Percentiles rank a stretch among this genome's conserved stretches.
Conservation (phyloP, 2,797 vertebrate species). For the Sebastes diploproa region DNA sequence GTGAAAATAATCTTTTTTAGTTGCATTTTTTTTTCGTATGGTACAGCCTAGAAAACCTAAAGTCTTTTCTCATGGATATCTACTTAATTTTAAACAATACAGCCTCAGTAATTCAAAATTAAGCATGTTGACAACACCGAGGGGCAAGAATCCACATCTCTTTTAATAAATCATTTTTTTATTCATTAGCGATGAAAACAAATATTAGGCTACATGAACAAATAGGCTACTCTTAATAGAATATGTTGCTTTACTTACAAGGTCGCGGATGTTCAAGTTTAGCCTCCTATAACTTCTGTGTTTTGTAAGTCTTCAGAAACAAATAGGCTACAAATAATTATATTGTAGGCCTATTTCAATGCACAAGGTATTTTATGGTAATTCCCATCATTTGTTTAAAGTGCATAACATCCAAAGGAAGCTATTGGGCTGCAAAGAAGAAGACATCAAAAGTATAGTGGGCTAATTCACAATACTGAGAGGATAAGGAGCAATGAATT, state of each 20-base stretch:
- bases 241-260: conserved; percentile 56
- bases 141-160: conserved; percentile 17
- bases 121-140: neutral
- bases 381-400: conserved; percentile 86
- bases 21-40: neutral
- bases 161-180: conserved; percentile 72
- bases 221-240: conserved; percentile 64
- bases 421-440: conserved; percentile 71
- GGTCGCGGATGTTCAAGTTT: conserved; percentile 31
- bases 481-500: conserved; percentile 76
- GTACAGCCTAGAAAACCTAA: neutral
- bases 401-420: conserved; percentile 88
- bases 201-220: conserved; percentile 63
- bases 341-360: conserved; percentile 64
- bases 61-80: neutral
- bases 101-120: neutral
- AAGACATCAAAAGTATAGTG: conserved; percentile 66
- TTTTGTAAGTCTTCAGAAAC: conserved; percentile 37
- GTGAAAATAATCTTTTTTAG: neutral
- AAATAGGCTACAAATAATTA: conserved; percentile 48
- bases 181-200: conserved; percentile 70
- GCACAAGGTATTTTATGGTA: conserved; percentile 58
- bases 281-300: conserved; percentile 35
- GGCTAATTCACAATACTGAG: conserved; percentile 65
- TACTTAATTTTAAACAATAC: neutral